Evolutionary conservation across 2,888 invertebrate species (phyloP).

Genomic region (Noctua comes): DNA sequence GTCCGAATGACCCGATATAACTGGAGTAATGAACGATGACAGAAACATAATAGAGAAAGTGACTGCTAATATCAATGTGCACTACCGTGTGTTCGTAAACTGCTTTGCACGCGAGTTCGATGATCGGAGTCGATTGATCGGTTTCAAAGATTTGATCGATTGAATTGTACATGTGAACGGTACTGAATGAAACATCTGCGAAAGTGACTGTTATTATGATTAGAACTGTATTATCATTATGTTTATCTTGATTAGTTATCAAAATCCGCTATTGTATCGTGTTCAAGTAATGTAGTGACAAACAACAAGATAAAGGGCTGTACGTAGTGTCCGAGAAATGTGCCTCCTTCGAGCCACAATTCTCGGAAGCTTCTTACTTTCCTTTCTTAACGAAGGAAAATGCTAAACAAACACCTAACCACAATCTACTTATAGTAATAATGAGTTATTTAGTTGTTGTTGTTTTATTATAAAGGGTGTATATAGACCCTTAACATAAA

Average conservation of each 20-base stretch:
- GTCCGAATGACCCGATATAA: conserved; percentile 60
- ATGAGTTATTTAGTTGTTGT: conserved; percentile 10
- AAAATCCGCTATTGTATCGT: conserved; percentile 27
- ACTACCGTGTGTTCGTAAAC: conserved; percentile 53
- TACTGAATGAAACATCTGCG: conserved; percentile 28
- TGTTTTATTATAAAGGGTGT: not conserved
- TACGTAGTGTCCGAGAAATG: conserved; percentile 14
- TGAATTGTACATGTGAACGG: conserved; percentile 23
- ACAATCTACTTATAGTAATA: conserved; percentile 18
- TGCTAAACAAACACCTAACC: conserved; percentile 17
- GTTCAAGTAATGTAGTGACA: conserved; percentile 20
- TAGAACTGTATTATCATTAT: conserved; percentile 15
- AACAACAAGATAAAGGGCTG: conserved; percentile 14
- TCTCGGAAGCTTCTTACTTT: conserved; percentile 20
- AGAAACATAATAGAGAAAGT: conserved; percentile 73
- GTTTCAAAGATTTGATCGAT: conserved; percentile 48
- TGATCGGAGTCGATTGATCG: conserved; percentile 55
- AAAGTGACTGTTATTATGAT: conserved; percentile 1
- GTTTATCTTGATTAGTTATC: conserved; percentile 31
- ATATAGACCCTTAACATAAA: too few species aligned
- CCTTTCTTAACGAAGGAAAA: conserved; percentile 13
- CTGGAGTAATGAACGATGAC: conserved; percentile 65
- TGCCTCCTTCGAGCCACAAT: conserved; percentile 3
- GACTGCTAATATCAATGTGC: conserved; percentile 42
- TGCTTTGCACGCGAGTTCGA: conserved; percentile 55